Percentiles rank a stretch among this genome's conserved stretches.
Evolutionary conservation across 2,888 invertebrate genomes (phyloP).

Genomic region (Lissocephala sabroskyi): DNA sequence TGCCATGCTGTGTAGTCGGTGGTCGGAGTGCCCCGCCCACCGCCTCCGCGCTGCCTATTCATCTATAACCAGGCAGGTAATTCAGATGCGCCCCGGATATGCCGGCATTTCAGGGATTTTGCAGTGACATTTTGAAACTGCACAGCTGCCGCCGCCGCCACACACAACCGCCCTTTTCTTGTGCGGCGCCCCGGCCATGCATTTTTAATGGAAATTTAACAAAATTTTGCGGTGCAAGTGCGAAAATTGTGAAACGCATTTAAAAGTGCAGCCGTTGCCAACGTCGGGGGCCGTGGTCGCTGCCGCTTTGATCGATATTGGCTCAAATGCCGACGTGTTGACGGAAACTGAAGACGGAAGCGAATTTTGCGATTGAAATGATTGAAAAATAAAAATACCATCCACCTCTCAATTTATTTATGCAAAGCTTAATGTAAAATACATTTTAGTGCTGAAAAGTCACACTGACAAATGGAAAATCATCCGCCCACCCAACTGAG

Average conservation of each 20-base stretch:
- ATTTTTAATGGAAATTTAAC: slow-evolving; percentile 52
- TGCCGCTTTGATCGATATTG: not conserved
- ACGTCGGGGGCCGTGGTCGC: not conserved
- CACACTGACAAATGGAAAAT: not conserved
- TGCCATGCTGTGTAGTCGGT: slow-evolving; percentile 37
- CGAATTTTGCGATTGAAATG: slow-evolving; percentile 58
- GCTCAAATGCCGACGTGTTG: slow-evolving; percentile 24
- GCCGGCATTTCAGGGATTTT: slow-evolving; percentile 23
- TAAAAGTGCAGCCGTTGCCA: not conserved
- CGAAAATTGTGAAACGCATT: slow-evolving; percentile 42
- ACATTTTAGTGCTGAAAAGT: not conserved
- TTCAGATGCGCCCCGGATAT: slow-evolving; percentile 22
- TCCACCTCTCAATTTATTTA: not conserved
- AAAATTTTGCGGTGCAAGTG: slow-evolving; percentile 55
- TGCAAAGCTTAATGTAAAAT: not conserved
- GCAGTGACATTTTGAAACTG: slow-evolving; percentile 45
- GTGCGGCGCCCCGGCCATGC: not conserved
- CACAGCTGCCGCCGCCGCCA: slow-evolving; percentile 13
- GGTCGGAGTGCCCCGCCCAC: slow-evolving; percentile 16
- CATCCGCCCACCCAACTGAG: not conserved
- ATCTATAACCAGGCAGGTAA: not conserved
- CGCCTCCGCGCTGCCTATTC: not conserved
- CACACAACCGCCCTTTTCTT: too few relatives aligned
- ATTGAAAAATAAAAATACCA: slow-evolving; percentile 35
- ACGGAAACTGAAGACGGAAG: slow-evolving; percentile 44